phyloP scores from a whole-genome alignment of 1,140 invertebrate genomes.

The Rhynchophorus ferrugineus region DNA sequence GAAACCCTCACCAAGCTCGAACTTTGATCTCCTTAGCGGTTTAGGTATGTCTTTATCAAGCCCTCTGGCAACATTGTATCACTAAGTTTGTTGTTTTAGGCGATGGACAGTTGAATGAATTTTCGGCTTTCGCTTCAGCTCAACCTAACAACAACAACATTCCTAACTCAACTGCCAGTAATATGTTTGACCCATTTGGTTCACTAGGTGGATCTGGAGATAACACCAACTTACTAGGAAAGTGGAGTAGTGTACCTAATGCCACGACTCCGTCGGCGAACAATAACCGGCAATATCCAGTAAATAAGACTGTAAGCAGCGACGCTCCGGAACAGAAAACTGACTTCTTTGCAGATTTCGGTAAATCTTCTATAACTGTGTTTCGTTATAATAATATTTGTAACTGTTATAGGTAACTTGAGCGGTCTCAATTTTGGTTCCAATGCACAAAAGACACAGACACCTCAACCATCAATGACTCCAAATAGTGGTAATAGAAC shows the following conservation, averaged over 20 bases:
- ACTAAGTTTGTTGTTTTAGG: neutral
- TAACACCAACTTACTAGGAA: constrained; percentile 26
- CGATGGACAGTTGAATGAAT: constrained; percentile 10
- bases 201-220: constrained; percentile 23
- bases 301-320: constrained; percentile 4
- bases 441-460: constrained; percentile 5
- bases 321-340: constrained; percentile 18
- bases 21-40: constrained; percentile 58
- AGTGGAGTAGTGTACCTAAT: constrained; percentile 29
- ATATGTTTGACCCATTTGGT: constrained; percentile 41
- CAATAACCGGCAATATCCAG: constrained; percentile 9
- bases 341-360: constrained; percentile 51
- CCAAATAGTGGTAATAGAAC: constrained; percentile 20
- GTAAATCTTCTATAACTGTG: constrained; percentile 12
- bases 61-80: neutral
- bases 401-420: constrained; percentile 20
- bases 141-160: constrained; percentile 6
- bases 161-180: constrained; percentile 9
- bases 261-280: constrained; percentile 3
- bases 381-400: constrained; percentile 4
- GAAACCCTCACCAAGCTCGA: constrained; percentile 37
- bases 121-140: constrained; percentile 22
- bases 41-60: constrained; percentile 36
- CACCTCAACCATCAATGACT: constrained; percentile 6
- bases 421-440: constrained; percentile 19